These are phyloP conservation scores for Conus betulinus DNA, from an alignment of 1,140 invertebrate genomes.

Conservation along the genomic window DNA sequence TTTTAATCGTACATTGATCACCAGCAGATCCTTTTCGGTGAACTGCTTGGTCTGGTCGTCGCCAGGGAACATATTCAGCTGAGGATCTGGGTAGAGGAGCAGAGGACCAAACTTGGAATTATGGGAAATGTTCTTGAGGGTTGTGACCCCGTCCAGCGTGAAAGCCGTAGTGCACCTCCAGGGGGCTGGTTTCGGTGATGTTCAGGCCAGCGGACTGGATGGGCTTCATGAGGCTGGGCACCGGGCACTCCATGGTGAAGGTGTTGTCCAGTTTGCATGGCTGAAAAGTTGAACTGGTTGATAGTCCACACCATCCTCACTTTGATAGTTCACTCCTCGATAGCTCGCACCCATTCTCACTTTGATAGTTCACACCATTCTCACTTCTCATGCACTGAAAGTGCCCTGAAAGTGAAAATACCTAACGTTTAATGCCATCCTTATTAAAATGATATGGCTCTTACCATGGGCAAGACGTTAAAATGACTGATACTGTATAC, in stretches of 20 bases:
- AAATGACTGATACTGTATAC: too few species aligned
- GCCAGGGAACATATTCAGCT: slow-evolving; percentile 49
- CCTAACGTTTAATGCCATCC: too few species aligned
- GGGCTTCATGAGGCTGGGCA: slow-evolving; percentile 49
- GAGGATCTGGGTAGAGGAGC: slow-evolving; percentile 66
- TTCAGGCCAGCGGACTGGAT: slow-evolving; percentile 51
- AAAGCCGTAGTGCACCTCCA: slow-evolving; percentile 70
- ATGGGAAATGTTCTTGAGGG: slow-evolving; percentile 61
- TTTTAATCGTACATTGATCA: slow-evolving; percentile 48
- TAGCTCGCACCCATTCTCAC: too few species aligned
- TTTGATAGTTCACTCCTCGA: too few species aligned
- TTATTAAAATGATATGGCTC: too few species aligned
- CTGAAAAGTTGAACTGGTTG: slow-evolving; percentile 28
- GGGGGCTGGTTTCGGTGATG: slow-evolving; percentile 62
- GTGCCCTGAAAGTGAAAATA: too few species aligned
- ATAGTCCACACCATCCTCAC: too few species aligned
- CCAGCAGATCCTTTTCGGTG: slow-evolving; percentile 50
- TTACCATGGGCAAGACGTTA: too few species aligned
- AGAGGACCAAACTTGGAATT: slow-evolving; percentile 54
- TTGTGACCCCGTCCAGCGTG: slow-evolving; percentile 61
- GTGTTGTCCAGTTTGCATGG: slow-evolving; percentile 39
- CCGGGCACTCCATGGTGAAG: slow-evolving; percentile 56
- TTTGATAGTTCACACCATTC: too few species aligned
- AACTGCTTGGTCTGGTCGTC: slow-evolving; percentile 54
- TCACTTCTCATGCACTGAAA: too few species aligned